These are phyloP conservation scores for Caenorhabditis doughertyi DNA, from an alignment of 2,888 invertebrate genomes.

Conservation along the genomic window DNA sequence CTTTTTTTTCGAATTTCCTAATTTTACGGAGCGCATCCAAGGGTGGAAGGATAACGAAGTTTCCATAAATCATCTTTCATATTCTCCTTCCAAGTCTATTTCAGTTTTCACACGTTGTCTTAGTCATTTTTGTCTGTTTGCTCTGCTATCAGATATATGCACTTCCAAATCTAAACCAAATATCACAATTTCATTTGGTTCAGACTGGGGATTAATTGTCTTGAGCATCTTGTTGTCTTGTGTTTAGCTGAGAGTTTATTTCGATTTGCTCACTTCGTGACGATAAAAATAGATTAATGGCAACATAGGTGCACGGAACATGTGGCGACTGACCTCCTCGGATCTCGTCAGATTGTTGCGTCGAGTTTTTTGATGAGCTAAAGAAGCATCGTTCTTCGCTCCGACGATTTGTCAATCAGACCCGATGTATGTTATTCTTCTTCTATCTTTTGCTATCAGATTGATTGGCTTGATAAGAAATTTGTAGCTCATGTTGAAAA, in stretches of 20 bases:
- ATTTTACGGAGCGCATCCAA: neutral
- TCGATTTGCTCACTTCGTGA: conserved; percentile 22
- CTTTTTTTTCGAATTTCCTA: conserved; percentile 28
- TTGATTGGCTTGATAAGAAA: neutral
- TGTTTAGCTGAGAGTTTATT: conserved; percentile 46
- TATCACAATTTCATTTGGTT: neutral
- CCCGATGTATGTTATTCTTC: conserved; percentile 51
- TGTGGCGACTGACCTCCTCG: conserved; percentile 58
- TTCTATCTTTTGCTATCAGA: conserved; percentile 11
- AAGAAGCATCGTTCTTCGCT: conserved; percentile 41
- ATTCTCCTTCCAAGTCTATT: neutral
- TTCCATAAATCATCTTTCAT: conserved; percentile 40
- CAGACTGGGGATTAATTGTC: conserved; percentile 48
- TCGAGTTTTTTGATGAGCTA: conserved; percentile 55
- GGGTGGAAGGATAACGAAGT: conserved; percentile 24
- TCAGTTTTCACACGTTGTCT: neutral
- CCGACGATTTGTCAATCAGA: conserved; percentile 47
- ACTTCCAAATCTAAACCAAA: neutral
- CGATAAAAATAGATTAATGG: conserved; percentile 64
- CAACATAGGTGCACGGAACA: conserved; percentile 60
- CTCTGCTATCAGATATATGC: neutral
- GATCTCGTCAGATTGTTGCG: conserved; percentile 27
- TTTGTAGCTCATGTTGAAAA: too few relatives aligned
- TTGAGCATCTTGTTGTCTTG: conserved; percentile 48
- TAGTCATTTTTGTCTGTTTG: neutral